Conservation (phyloP, 92 coral and sea anemone genomes). For the Zoanthus sociatus region DNA sequence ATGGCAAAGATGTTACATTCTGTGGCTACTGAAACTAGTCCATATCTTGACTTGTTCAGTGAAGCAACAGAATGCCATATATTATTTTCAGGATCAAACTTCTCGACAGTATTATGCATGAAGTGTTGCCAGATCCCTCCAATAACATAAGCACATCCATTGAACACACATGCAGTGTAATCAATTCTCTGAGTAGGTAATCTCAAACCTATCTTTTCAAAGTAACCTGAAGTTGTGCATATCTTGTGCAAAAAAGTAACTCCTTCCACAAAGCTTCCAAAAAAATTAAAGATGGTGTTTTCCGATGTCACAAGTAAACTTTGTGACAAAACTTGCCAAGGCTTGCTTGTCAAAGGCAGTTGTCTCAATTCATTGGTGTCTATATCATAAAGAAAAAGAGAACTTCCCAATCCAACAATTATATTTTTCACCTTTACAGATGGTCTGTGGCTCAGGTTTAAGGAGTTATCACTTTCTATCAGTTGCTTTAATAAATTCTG, state of each 20-base stretch:
- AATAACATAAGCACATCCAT: conserved; percentile 29
- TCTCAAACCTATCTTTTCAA: background rate
- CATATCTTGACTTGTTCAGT: conserved; percentile 39
- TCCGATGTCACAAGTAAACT: background rate
- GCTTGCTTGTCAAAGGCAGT: background rate
- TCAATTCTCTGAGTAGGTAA: background rate
- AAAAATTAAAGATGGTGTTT: background rate
- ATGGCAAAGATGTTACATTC: conserved; percentile 30
- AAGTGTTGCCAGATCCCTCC: conserved; percentile 33
- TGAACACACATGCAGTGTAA: background rate
- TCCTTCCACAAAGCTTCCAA: background rate
- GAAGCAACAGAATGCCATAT: conserved; percentile 11
- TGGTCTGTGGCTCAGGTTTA: conserved; percentile 38
- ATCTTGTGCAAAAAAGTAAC: background rate
- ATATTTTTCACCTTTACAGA: conserved; percentile 69
- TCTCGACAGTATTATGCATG: conserved; percentile 8
- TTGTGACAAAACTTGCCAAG: background rate
- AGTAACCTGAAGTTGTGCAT: background rate
- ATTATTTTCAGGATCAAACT: conserved; percentile 11
- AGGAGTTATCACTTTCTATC: conserved; percentile 4
- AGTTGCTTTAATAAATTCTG: conserved; percentile 14
- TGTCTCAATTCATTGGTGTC: conserved; percentile 8
- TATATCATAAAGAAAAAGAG: conserved; percentile 21
- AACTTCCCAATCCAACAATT: conserved; percentile 62
- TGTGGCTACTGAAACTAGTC: background rate